Conservation (phyloP, 2,797 vertebrate species). For the Euthynnus affinis region DNA sequence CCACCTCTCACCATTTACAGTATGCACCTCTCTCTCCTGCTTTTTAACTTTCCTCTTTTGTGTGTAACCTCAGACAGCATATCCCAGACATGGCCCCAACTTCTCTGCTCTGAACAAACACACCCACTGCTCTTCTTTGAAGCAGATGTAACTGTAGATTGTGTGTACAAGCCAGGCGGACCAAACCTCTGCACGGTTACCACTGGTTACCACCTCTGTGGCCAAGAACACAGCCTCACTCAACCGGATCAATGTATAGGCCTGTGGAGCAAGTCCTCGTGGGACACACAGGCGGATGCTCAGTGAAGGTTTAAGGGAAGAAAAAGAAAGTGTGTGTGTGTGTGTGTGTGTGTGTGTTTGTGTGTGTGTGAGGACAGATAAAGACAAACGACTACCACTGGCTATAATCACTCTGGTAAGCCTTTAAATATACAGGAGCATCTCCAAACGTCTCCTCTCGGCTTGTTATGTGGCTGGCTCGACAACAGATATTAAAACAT, state of each 20-base stretch:
- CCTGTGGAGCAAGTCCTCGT: conserved; percentile 34
- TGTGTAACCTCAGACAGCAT: conserved; percentile 36
- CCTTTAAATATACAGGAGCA: conserved; percentile 75
- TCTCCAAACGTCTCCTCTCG: conserved; percentile 57
- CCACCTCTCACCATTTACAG: not conserved
- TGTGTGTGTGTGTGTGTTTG: not conserved
- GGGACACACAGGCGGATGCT: conserved; percentile 35
- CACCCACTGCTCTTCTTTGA: conserved; percentile 54
- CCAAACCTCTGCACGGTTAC: conserved; percentile 61
- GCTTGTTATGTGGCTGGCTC: conserved; percentile 64
- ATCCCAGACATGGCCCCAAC: conserved; percentile 38
- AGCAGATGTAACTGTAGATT: conserved; percentile 58
- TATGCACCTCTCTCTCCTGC: not conserved
- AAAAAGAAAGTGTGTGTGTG: conserved; percentile 9
- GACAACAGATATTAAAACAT: conserved; percentile 57
- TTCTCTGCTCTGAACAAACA: conserved; percentile 44
- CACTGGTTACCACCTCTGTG: conserved; percentile 69
- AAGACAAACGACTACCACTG: conserved; percentile 52
- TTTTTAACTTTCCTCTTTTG: conserved; percentile 27
- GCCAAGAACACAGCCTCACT: conserved; percentile 56
- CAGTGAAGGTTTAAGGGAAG: conserved; percentile 6
- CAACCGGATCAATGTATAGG: conserved; percentile 49
- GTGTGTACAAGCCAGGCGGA: conserved; percentile 51
- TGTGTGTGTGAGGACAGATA: conserved; percentile 20
- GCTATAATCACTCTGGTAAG: conserved; percentile 69